Base-by-base conservation (phyloP, 2,888 invertebrate species). In the Seira sanloemensis region DNA sequence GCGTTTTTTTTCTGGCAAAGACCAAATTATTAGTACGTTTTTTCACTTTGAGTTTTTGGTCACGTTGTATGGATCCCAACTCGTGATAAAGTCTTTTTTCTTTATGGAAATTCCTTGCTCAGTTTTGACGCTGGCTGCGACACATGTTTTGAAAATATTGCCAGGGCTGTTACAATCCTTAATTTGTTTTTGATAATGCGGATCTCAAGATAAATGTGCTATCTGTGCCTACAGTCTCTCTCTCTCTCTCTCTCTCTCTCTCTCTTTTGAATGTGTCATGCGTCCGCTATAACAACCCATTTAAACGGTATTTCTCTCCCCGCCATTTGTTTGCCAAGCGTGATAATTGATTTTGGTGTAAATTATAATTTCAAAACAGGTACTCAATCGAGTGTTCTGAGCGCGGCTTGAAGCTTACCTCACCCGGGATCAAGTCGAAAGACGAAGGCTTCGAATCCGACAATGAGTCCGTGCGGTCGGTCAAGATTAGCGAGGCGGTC, bases 401-500 rank as follows among this genome's bases (percentile, higher is more conserved):
- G 58, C 85, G 88, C 16, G 89, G 89, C 9, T 84, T 89, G 68
- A 88, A 88, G 69, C 83, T 89, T 7, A 88, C 88, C 7, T 87
- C 88, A 1, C 88, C 88, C 2, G 87, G 87, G 12, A 79, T 86
- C 62, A 86, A 87, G 76, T 87, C 88, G 9, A 88, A 87, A 66
- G 89, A 89, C 75, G 89, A 89, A 85, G 89, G 89, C 18, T 89
- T 89, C 65, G 89, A 89, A 74, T 89, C 89, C 0, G 89, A 89
- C 69, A 88, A 87, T 68, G 89, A 89, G 26, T 89, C 86, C 4
- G 79, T 88, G 54, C 88, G 87, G 9, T 89, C 89, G 2, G 84
- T 86, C 19, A 88, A 88, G 77, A 85, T 88, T 54, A 86, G 76
- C 66, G 88, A 88, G 62, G 68, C 86, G 9, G 87, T 78, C 16